These are phyloP conservation scores for Crotalus adamanteus DNA, from an alignment of 2,797 vertebrate species.

Conservation along the genomic window DNA sequence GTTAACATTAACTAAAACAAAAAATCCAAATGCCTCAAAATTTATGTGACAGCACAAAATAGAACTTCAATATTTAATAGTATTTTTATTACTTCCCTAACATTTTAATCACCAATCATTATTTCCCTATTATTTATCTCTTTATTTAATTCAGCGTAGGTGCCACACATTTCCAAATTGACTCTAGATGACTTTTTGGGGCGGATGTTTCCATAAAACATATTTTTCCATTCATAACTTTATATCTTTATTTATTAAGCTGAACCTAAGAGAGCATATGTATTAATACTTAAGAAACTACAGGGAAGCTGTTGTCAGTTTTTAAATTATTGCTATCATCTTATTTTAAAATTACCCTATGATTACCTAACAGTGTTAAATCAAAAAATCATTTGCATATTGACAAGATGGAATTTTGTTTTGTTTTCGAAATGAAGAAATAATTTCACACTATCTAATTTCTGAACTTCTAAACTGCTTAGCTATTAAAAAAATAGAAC, in stretches of 20 bases:
- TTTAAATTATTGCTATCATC: slow-evolving; percentile 6
- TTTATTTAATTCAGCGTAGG: neutral
- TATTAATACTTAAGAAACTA: slow-evolving; percentile 45
- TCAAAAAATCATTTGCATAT: neutral
- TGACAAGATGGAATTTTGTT: neutral
- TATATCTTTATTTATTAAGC: neutral
- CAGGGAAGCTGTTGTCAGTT: slow-evolving; percentile 3
- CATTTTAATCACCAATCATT: neutral
- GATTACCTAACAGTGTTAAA: slow-evolving; percentile 15
- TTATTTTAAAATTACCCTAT: neutral
- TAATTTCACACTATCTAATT: slow-evolving; percentile 37
- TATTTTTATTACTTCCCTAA: neutral
- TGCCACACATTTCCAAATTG: neutral
- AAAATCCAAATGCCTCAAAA: neutral
- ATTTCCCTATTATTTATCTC: neutral
- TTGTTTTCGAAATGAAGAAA: neutral
- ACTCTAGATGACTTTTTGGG: neutral
- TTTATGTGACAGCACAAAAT: neutral
- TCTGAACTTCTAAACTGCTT: slow-evolving; percentile 38
- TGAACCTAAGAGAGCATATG: neutral
- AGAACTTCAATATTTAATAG: neutral
- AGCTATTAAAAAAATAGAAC: neutral
- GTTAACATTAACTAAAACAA: neutral
- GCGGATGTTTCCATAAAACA: neutral
- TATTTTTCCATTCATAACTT: neutral